Percentiles rank a stretch among this genome's conserved stretches.
phyloP scores from a whole-genome alignment of 2,888 invertebrate species.

The Tetheella fluctuosa region DNA sequence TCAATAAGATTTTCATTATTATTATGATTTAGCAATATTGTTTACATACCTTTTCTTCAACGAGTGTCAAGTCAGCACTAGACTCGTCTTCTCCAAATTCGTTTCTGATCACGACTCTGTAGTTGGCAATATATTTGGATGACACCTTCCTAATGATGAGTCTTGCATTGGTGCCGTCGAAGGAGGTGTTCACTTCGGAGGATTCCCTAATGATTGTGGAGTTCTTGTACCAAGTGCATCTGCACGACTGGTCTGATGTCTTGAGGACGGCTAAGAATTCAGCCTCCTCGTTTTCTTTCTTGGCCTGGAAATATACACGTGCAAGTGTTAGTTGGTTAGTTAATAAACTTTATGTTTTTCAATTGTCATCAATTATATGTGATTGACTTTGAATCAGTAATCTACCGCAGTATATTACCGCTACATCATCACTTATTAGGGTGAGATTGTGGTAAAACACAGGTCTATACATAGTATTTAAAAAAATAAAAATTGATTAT shows the following conservation, averaged over 20 bases:
- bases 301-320: constrained; percentile 53
- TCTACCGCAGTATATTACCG: too few species aligned
- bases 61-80: constrained; percentile 92
- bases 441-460: too few species aligned
- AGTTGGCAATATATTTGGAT: constrained; percentile 91
- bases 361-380: not conserved
- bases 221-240: constrained; percentile 94
- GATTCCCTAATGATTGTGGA: constrained; percentile 90
- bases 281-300: constrained; percentile 86
- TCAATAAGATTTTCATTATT: too few species aligned
- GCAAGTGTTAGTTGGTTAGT: not conserved
- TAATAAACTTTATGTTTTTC: not conserved
- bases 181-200: constrained; percentile 90
- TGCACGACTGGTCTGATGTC: constrained; percentile 90
- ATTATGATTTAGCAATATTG: not conserved
- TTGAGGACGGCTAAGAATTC: constrained; percentile 91
- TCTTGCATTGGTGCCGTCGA: constrained; percentile 92
- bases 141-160: constrained; percentile 90
- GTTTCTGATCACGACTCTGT: constrained; percentile 94
- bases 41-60: constrained; percentile 78
- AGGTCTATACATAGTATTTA: too few species aligned
- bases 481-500: too few species aligned
- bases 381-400: too few species aligned
- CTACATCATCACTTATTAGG: not conserved
- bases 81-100: constrained; percentile 96